Conservation (phyloP, 2,113 vertebrate genomes). For the Herpetotheres cachinnans region DNA sequence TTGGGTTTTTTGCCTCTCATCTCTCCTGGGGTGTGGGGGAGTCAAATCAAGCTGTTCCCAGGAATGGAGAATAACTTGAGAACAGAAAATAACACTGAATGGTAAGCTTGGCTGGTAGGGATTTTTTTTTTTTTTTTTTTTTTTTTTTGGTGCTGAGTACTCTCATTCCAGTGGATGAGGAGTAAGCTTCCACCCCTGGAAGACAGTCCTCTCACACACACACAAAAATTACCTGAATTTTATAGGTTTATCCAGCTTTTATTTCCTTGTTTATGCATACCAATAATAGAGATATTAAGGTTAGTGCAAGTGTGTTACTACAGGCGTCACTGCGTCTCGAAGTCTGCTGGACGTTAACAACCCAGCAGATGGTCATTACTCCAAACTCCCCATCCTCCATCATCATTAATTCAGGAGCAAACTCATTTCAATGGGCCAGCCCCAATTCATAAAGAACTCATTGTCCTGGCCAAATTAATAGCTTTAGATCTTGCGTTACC, state of each 20-base stretch:
- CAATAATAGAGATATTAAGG: not conserved
- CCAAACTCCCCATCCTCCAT: not conserved
- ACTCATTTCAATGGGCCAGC: not conserved
- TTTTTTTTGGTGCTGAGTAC: not conserved
- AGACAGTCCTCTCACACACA: not conserved
- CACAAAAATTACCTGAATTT: not conserved
- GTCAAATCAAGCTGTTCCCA: not conserved
- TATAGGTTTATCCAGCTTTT: not conserved
- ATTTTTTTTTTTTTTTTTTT: not conserved
- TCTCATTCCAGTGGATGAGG: not conserved
- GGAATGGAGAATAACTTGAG: not conserved
- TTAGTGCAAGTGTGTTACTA: not conserved
- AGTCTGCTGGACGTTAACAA: not conserved
- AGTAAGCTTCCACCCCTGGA: not conserved
- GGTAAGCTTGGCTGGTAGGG: not conserved
- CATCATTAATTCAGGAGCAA: constrained; percentile 51
- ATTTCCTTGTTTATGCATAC: not conserved
- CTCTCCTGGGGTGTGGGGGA: not conserved
- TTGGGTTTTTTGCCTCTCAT: not conserved
- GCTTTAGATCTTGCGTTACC: not conserved
- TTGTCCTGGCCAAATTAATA: constrained; percentile 49
- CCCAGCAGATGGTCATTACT: constrained; percentile 41
- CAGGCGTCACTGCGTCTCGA: not conserved
- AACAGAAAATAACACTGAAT: not conserved
- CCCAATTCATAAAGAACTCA: constrained; percentile 37